Base-by-base conservation (phyloP, 2,797 vertebrate genomes). In the Brotula barbata region DNA sequence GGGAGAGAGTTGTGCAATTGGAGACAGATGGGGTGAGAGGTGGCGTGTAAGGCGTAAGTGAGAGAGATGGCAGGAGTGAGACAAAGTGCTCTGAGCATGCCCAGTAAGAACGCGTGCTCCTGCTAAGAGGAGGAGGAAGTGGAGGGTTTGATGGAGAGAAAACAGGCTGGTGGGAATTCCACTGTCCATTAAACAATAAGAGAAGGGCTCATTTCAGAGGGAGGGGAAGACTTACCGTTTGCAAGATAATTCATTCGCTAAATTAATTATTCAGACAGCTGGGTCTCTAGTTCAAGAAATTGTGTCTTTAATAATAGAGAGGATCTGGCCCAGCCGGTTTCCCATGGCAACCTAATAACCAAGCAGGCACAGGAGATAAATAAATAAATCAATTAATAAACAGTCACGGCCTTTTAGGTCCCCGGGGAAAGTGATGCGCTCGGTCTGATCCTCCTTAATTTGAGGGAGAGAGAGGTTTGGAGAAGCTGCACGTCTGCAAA, bases 341-440 rank as follows among this genome's bases (percentile, higher is more conserved):
- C 91, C 92, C 90, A 88, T 86, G 87, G 91, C 91, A 92, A 92
- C 91, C 89, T 90, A 91, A 92, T 92, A 92, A 91, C 88, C 88
- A 90, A 86, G 90, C 89, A 87, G 88, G 84, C 87, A 77, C 67
- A 6, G 53, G 71, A 83, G 88, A 91, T 92, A 91, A 92, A 92
- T 92, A 91, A 92, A 93, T 92, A 90, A 92, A 92, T 92, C 84
- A 92, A 93, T 93, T 90, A 92, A 92, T 93, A 92, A 93, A 85
- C 88, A 91, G 89, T 78, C 85, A 81, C 80, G 73, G 89, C 83
- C 87, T 82, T 89, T 78, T 59, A 73, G 71, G 81, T 81, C 87
- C 83, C 77, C 10, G 0, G 75, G 76, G 84, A 65, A 52, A 71
- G 73, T 14, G 80, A 74, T 70, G 60, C 39, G 64, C 83, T 75